These are phyloP conservation scores for Falco biarmicus DNA, from an alignment of 2,797 vertebrate species.

Conservation along the genomic window DNA sequence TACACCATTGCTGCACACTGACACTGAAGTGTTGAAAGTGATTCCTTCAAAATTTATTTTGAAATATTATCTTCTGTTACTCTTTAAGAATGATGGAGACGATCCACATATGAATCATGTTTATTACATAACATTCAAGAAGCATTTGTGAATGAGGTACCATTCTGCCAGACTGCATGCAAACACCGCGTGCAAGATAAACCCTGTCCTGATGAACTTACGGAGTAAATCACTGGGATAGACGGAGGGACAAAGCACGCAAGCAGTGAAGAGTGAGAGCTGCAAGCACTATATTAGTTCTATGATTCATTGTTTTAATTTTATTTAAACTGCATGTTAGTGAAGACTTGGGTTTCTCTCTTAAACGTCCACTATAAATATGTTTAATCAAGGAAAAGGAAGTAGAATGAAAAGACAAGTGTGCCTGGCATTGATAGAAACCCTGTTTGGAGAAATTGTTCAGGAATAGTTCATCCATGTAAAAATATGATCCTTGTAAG, in stretches of 20 bases:
- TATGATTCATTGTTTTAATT: neutral
- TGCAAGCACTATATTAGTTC: neutral
- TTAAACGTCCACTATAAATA: conserved; percentile 15
- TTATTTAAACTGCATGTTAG: neutral
- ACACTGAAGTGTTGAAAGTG: neutral
- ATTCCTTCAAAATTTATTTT: neutral
- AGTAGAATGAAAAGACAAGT: conserved; percentile 22
- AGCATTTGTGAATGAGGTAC: neutral
- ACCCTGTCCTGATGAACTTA: neutral
- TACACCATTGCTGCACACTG: neutral
- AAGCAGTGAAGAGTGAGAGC: neutral
- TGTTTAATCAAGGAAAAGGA: conserved; percentile 40
- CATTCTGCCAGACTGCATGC: neutral
- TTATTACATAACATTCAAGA: neutral
- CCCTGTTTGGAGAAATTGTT: conserved; percentile 56
- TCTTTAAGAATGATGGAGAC: neutral
- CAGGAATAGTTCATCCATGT: conserved; percentile 60
- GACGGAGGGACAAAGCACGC: neutral
- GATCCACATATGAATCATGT: neutral
- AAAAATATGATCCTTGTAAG: conserved; percentile 69
- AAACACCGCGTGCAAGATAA: neutral
- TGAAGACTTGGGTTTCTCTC: neutral
- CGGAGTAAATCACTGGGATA: neutral
- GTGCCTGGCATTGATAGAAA: conserved; percentile 60
- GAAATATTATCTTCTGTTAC: neutral